Base-by-base conservation (phyloP, 2,888 invertebrate species). In the Synergus itoensis region DNA sequence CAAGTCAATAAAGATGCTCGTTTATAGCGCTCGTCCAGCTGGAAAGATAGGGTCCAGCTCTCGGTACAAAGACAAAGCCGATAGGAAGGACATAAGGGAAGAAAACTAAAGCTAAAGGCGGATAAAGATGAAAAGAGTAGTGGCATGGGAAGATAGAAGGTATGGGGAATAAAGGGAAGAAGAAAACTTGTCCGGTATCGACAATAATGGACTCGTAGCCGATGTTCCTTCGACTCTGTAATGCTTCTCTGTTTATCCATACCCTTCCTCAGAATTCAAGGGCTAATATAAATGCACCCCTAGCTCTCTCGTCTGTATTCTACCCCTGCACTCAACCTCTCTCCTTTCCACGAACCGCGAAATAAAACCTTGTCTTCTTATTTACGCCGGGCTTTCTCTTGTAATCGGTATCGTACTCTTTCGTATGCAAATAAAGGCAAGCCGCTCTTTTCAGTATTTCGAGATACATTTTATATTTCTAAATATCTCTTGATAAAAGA, bases 251-350 rank as follows among this genome's bases (percentile, higher is more conserved):
- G 87, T 88, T 89, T 89, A 87, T 88, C 86, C 87, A 87, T 80
- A 79, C 77, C 82, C 84, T 69, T 53, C 53, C 57, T 75, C 21
- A 65, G 76, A 57, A 60, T 75, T 64, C 81, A 77, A 80, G 79
- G 80, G 82, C 86, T 86, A 84, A 86, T 87, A 88, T 86, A 88
- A 90, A 90, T 88, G 86, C 88, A 89, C 89, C 89, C 87, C 86
- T 83, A 83, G 81, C 79, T 82, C 81, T 76, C 73, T 76, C 80
- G 69, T 80, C 77, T 80, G 84, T 81, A 79, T 82, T 80, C 79
- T 78, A 64, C 78, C 79, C 81, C 80, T 48, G 67, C 63, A 43
- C 63, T 76, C 62, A 76, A 62, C 28, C 41, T 63, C 21, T 18
- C 21, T 64, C 14, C 36, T 28, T 77, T 82, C 82, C 60, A 69